A percentile compares a stretch with the other conserved stretches of the same genome.
These are phyloP conservation scores for Muscicapa striata DNA, from an alignment of 2,797 vertebrate genomes.

Conservation along the genomic window DNA sequence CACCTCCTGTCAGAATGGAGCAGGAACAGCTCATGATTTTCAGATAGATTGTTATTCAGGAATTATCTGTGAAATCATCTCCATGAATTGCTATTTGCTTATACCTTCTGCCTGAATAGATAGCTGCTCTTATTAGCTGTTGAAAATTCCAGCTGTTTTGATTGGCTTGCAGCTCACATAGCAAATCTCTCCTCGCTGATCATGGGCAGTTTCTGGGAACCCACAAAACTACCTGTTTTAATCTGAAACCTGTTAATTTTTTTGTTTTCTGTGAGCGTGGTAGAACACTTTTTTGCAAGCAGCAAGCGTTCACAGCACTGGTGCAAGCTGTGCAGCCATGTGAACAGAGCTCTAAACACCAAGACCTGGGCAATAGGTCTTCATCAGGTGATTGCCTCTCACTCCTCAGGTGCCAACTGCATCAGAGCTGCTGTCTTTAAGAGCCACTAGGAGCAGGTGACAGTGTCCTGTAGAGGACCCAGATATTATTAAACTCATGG, in stretches of 20 bases:
- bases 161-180: not conserved
- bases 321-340: not conserved
- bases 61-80: slow-evolving; percentile 33
- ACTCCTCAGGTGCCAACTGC: not conserved
- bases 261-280: not conserved
- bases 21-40: slow-evolving; percentile 31
- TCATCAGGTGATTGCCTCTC: fast-evolving
- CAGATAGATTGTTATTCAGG: slow-evolving; percentile 34
- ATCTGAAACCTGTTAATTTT: not conserved
- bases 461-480: not conserved
- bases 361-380: not conserved
- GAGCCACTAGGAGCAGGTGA: not conserved
- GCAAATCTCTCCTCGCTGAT: not conserved
- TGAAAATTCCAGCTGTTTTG: slow-evolving; percentile 5
- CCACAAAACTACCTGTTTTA: not conserved
- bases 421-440: not conserved
- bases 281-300: not conserved
- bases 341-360: not conserved
- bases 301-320: not conserved
- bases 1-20: not conserved
- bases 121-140: not conserved
- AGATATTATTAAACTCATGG: not conserved
- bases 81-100: slow-evolving; percentile 30
- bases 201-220: not conserved
- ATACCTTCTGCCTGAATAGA: not conserved